Evolutionary conservation across 2,888 invertebrate species (phyloP).

Genomic region (Leptopilina syphax): DNA sequence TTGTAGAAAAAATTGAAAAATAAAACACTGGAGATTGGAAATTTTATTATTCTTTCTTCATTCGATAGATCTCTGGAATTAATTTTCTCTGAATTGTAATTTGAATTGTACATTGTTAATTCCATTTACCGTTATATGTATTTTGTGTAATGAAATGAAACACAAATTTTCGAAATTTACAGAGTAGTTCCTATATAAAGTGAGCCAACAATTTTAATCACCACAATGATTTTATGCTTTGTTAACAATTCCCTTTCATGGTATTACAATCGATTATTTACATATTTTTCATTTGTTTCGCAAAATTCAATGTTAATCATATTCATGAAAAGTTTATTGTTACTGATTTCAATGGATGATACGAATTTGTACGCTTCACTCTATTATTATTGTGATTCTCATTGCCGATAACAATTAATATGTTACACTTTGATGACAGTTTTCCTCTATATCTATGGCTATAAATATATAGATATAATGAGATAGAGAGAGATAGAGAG

Average conservation of each 20-base stretch:
- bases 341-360: constrained; percentile 2
- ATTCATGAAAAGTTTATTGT: constrained; percentile 3
- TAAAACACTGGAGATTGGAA: no score
- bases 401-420: background rate
- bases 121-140: background rate
- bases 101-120: background rate
- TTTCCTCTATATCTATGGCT: background rate
- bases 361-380: background rate
- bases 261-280: background rate
- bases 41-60: no score
- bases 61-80: no score
- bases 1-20: no score
- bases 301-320: background rate
- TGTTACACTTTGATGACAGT: constrained; percentile 9
- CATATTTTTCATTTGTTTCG: background rate
- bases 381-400: background rate
- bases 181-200: background rate
- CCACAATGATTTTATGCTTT: background rate
- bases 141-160: constrained; percentile 3
- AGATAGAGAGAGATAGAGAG: no score
- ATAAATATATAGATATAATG: no score
- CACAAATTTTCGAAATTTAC: background rate
- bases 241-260: background rate
- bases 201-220: background rate
- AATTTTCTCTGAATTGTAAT: background rate